These are phyloP conservation scores for Himalopsyche tibetana DNA, from an alignment of 2,888 invertebrate species.

Conservation along the genomic window DNA sequence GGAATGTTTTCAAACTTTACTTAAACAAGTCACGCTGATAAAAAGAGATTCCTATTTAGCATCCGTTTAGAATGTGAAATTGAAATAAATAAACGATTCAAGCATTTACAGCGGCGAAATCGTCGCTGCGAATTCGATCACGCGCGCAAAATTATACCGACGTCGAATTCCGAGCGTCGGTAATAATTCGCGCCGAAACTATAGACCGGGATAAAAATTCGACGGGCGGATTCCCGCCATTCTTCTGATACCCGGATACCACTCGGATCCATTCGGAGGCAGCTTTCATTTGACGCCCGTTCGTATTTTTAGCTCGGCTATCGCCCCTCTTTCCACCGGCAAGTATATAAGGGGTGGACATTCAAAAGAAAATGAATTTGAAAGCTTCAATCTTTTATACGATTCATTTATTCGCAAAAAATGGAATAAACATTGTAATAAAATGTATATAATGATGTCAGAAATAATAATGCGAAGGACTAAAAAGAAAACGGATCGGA, in stretches of 20 bases:
- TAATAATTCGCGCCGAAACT: conserved; percentile 31
- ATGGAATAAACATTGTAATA: not conserved
- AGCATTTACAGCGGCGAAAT: not conserved
- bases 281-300: not conserved
- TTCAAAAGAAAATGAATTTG: not conserved
- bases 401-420: not conserved
- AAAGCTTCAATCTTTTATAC: not conserved
- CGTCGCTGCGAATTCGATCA: conserved; percentile 19
- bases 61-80: not conserved
- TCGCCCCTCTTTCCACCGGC: not conserved
- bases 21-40: not conserved
- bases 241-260: conserved; percentile 20
- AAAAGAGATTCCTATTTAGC: conserved; percentile 2
- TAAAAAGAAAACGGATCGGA: too few relatives aligned
- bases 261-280: not conserved
- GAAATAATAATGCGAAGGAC: not conserved
- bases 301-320: not conserved
- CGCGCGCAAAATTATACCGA: conserved; percentile 30
- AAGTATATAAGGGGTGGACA: conserved; percentile 1
- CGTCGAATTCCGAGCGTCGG: conserved; percentile 26
- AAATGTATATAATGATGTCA: not conserved
- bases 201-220: conserved; percentile 10
- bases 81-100: conserved; percentile 13
- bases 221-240: conserved; percentile 21
- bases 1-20: not conserved